Conservation (phyloP, 35 echinoderm and acorn worm genomes). For the Patiria miniata region DNA sequence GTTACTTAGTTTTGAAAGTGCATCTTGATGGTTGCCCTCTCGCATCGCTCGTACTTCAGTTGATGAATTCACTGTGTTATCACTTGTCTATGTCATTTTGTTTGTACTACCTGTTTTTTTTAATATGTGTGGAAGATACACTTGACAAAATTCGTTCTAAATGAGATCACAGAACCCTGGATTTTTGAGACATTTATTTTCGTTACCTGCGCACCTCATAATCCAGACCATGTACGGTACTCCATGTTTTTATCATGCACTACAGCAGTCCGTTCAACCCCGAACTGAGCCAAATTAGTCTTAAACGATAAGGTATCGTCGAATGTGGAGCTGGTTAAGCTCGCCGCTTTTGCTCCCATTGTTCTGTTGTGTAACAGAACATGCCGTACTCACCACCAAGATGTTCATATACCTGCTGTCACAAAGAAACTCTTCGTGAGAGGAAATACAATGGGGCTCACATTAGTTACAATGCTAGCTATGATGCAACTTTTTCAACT, state of each 20-base stretch:
- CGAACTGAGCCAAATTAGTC: not conserved
- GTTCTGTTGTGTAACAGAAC: not conserved
- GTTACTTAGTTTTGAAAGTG: too few species aligned
- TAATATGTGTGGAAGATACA: constrained; percentile 2
- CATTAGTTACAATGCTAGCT: not conserved
- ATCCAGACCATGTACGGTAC: too few species aligned
- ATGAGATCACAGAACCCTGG: not conserved
- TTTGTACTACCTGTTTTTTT: not conserved
- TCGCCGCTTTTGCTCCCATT: not conserved
- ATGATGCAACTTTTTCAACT: not conserved
- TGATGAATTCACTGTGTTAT: too few species aligned
- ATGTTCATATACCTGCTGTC: not conserved
- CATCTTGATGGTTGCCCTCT: not conserved
- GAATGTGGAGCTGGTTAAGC: not conserved
- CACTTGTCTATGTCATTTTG: not conserved
- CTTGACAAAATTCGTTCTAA: not conserved
- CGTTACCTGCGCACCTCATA: not conserved
- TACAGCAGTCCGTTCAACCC: not conserved
- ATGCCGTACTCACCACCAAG: not conserved
- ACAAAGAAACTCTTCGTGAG: not conserved
- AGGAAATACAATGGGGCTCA: not conserved
- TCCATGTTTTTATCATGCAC: not conserved
- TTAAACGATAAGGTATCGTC: too few species aligned
- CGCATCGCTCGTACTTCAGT: not conserved
- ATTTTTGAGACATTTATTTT: not conserved